These are phyloP conservation scores for Pristionchus japonicus DNA, from an alignment of 2,888 invertebrate species.

Conservation along the genomic window DNA sequence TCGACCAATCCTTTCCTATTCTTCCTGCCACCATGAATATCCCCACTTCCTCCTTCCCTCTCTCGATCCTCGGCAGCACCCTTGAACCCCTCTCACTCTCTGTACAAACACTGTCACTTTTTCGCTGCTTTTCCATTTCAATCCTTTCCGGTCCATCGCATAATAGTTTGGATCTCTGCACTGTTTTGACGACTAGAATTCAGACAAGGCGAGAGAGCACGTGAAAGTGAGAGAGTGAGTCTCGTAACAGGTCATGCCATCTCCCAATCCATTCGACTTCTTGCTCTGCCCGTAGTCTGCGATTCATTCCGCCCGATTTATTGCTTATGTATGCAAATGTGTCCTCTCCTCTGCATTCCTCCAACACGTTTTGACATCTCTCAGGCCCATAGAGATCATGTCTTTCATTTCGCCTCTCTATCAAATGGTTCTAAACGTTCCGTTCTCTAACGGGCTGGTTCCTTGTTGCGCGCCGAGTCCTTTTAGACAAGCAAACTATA, in stretches of 20 bases:
- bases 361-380: background rate
- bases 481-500: background rate
- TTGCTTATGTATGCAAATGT: constrained; percentile 19
- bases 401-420: background rate
- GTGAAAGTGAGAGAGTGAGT: too few relatives aligned
- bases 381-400: background rate
- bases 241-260: background rate
- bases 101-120: background rate
- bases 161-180: too few relatives aligned
- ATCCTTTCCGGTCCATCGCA: background rate
- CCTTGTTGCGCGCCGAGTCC: background rate
- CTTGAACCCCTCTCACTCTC: background rate
- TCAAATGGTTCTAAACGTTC: constrained; percentile 5
- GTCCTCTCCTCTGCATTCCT: constrained; percentile 29
- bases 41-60: background rate
- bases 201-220: too few relatives aligned
- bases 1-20: background rate
- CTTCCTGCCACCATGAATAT: background rate
- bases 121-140: background rate
- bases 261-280: background rate
- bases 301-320: constrained; percentile 24
- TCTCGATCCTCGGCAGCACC: background rate
- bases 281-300: background rate
- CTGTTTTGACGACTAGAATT: too few relatives aligned
- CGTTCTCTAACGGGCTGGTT: constrained; percentile 3